Conservation (phyloP, 2,797 vertebrate genomes). For the Thaleichthys pacificus region DNA sequence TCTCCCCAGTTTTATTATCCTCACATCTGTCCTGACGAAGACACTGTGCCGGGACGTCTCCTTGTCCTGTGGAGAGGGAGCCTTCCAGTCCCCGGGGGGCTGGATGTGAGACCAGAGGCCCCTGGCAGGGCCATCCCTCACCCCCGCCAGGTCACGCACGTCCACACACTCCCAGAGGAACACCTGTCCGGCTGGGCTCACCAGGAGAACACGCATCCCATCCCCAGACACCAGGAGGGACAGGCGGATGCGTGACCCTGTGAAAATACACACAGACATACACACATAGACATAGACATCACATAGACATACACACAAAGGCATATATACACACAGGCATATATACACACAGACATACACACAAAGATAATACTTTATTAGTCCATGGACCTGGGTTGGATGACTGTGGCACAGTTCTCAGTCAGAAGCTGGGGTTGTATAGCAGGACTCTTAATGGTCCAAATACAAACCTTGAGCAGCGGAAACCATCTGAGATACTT, state of each 20-base stretch:
- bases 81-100: slow-evolving; percentile 62
- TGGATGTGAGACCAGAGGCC: slow-evolving; percentile 85
- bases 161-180: slow-evolving; percentile 89
- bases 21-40: slow-evolving; percentile 87
- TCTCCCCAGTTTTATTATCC: no score
- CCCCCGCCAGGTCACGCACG: slow-evolving; percentile 49
- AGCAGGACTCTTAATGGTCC: neutral
- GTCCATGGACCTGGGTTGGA: neutral
- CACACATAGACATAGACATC: neutral
- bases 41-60: slow-evolving; percentile 79
- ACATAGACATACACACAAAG: neutral
- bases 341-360: neutral
- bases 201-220: slow-evolving; percentile 80
- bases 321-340: neutral
- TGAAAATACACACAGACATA: slow-evolving; percentile 27
- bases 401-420: neutral
- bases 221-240: slow-evolving; percentile 84
- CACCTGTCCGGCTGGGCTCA: slow-evolving; percentile 72
- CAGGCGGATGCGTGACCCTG: slow-evolving; percentile 70
- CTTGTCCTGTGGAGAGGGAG: slow-evolving; percentile 84
- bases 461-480: slow-evolving; percentile 70
- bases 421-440: neutral
- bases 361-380: neutral
- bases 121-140: slow-evolving; percentile 63
- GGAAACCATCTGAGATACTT: slow-evolving; percentile 72